Evolutionary conservation across 2,888 invertebrate genomes (phyloP).

Genomic region (Aspidapion aeneum): DNA sequence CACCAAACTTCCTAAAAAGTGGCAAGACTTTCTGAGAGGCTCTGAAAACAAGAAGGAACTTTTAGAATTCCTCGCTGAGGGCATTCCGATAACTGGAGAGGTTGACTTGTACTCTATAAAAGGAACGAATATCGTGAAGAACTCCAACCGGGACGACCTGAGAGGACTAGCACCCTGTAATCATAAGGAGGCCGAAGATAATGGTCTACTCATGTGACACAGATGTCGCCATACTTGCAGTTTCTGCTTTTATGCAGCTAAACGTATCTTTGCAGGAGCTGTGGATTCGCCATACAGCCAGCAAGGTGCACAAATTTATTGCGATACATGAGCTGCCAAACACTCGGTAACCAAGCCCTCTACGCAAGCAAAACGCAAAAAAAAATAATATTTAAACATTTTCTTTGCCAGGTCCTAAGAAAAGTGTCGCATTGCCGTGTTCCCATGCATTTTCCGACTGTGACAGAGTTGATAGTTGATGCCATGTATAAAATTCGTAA

Average conservation of each 20-base stretch:
- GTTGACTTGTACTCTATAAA: background rate
- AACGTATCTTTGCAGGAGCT: background rate
- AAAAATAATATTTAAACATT: background rate
- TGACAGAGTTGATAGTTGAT: too few relatives aligned
- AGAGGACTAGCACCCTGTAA: background rate
- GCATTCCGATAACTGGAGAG: background rate
- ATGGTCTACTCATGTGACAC: background rate
- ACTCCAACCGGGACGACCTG: background rate
- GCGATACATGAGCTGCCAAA: background rate
- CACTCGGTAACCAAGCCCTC: too few relatives aligned
- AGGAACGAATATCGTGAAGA: background rate
- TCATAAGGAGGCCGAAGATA: background rate
- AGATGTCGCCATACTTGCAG: background rate
- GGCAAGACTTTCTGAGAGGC: too few relatives aligned
- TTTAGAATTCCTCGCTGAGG: too few relatives aligned
- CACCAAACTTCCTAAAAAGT: too few relatives aligned
- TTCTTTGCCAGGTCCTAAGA: background rate
- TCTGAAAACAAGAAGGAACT: too few relatives aligned
- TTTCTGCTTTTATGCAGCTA: too few relatives aligned
- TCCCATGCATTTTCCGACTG: too few relatives aligned
- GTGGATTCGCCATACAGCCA: background rate
- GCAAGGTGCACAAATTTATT: background rate
- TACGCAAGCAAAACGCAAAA: too few relatives aligned
- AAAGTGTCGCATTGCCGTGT: background rate
- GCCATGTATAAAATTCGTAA: too few relatives aligned